These are phyloP conservation scores for Opisthocomus hoazin DNA, from an alignment of 2,113 vertebrate genomes.

Conservation along the genomic window DNA sequence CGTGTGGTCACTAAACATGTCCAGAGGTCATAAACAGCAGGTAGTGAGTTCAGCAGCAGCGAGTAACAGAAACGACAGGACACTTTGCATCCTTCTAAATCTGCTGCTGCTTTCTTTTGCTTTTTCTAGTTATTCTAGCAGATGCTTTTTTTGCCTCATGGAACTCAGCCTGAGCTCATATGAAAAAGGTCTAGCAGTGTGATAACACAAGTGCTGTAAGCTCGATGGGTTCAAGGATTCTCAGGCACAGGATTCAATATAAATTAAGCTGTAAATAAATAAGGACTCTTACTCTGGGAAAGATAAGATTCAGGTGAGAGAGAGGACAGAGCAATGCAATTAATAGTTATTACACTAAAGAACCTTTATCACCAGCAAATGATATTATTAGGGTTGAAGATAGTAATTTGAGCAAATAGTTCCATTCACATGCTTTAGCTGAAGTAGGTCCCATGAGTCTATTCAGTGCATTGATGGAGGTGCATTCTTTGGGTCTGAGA, in stretches of 20 bases:
- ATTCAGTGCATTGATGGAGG: background rate
- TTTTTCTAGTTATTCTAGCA: background rate
- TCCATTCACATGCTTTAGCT: background rate
- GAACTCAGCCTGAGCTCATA: background rate
- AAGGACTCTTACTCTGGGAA: background rate
- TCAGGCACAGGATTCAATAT: background rate
- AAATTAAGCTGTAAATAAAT: slow-evolving; percentile 39
- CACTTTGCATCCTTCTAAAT: background rate
- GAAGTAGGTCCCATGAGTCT: background rate
- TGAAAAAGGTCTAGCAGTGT: background rate
- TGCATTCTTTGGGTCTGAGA: background rate
- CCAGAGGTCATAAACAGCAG: background rate
- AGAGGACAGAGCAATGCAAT: background rate
- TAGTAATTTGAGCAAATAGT: slow-evolving; percentile 20
- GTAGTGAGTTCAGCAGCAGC: background rate
- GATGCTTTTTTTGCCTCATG: background rate
- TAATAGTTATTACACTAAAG: slow-evolving; percentile 12
- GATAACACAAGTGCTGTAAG: background rate
- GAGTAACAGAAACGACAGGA: slow-evolving; percentile 2
- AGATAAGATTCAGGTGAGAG: slow-evolving; percentile 21
- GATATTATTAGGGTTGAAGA: background rate
- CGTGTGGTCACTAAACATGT: background rate
- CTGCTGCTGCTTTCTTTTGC: background rate
- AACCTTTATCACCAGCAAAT: background rate
- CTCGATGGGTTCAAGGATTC: slow-evolving; percentile 17